Evolutionary conservation across 1,140 invertebrate species (phyloP).

Genomic region (Arctopsyche grandis): DNA sequence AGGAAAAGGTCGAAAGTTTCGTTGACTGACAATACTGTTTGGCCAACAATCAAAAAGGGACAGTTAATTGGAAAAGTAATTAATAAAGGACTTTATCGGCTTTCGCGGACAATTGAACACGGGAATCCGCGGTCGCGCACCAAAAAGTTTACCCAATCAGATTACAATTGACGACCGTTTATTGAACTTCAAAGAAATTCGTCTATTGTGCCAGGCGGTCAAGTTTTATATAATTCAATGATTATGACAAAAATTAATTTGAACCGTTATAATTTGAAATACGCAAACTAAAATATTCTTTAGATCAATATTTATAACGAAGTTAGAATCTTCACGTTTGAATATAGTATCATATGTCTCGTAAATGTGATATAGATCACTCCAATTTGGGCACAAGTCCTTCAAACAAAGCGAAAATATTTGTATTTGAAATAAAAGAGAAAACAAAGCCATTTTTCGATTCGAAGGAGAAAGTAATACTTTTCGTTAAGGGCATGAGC

Average conservation of each 20-base stretch:
- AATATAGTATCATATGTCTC: too few species aligned
- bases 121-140: conserved; percentile 11
- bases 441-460: conserved; percentile 32
- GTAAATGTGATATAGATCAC: too few species aligned
- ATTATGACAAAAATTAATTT: too few species aligned
- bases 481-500: conserved; percentile 15
- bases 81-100: conserved; percentile 28
- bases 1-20: conserved; percentile 10
- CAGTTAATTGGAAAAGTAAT: conserved; percentile 32
- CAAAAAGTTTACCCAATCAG: conserved; percentile 12
- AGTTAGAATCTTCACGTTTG: too few species aligned
- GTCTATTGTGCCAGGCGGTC: neutral
- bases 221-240: too few species aligned
- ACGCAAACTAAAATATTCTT: too few species aligned
- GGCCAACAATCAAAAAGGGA: conserved; percentile 28
- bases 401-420: too few species aligned
- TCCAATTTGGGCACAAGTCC: too few species aligned
- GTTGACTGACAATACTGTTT: conserved; percentile 26
- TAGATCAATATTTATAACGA: too few species aligned
- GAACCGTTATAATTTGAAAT: too few species aligned
- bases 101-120: conserved; percentile 26
- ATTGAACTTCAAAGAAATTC: neutral
- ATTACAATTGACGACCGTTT: neutral
- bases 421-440: neutral
- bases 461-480: conserved; percentile 48